Evolutionary conservation across 2,797 vertebrate species (phyloP).

Genomic region (Urosaurus nigricauda): DNA sequence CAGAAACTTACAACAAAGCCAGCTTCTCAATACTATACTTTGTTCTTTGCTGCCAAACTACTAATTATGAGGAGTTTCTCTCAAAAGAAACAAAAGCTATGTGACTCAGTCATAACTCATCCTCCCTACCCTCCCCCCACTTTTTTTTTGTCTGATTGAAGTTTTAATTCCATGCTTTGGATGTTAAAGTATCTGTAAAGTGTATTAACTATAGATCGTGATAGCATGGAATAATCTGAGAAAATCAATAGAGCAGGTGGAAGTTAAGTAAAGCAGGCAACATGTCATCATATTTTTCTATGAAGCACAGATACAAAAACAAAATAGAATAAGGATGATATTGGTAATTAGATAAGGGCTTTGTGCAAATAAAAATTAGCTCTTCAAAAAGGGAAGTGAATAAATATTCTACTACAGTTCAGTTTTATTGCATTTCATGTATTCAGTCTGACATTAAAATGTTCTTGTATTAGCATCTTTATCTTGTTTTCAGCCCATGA

Average conservation of each 20-base stretch:
- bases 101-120: constrained; percentile 46
- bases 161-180: constrained; percentile 50
- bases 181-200: constrained; percentile 24
- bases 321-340: constrained; percentile 34
- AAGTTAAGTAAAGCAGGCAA: constrained; percentile 37
- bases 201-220: constrained; percentile 24
- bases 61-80: constrained; percentile 53
- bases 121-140: constrained; percentile 14
- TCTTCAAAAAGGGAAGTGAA: constrained; percentile 38
- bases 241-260: constrained; percentile 41
- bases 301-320: constrained; percentile 25
- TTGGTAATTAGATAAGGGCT: constrained; percentile 20
- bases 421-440: constrained; percentile 17
- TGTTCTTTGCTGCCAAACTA: constrained; percentile 45
- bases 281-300: not conserved
- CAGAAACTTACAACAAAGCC: constrained; percentile 32
- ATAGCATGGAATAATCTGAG: constrained; percentile 36
- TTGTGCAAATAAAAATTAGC: constrained; percentile 8
- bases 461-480: constrained; percentile 22
- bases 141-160: constrained; percentile 50
- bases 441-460: constrained; percentile 30
- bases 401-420: constrained; percentile 7
- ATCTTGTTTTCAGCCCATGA: constrained; percentile 42
- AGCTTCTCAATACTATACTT: constrained; percentile 40
- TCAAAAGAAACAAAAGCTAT: constrained; percentile 49